Conservation (phyloP, 2,797 vertebrate species). For the Glyptemys insculpta region DNA sequence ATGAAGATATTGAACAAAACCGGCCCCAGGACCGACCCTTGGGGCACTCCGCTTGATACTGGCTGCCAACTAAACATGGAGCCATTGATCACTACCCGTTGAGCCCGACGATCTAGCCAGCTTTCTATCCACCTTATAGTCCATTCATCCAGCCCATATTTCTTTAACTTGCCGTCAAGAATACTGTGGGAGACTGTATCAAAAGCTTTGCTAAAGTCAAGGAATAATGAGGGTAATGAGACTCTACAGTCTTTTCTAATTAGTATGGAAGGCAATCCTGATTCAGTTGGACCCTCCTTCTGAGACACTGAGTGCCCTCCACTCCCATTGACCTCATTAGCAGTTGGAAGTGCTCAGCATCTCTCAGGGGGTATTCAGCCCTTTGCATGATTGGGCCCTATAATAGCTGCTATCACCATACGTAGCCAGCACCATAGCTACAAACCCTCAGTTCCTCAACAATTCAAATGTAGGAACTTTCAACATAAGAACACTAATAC, state of each 20-base stretch:
- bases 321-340: not conserved
- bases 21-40: no score
- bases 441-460: not conserved
- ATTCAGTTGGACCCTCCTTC: not conserved
- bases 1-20: no score
- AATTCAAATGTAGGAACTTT: not conserved
- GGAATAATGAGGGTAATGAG: not conserved
- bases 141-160: no score
- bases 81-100: no score
- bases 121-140: no score
- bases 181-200: no score
- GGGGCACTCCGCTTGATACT: no score
- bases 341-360: not conserved
- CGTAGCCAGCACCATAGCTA: accelerated
- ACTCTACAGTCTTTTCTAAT: not conserved
- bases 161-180: no score
- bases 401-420: not conserved
- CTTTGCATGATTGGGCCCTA: not conserved
- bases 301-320: not conserved
- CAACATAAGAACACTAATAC: not conserved
- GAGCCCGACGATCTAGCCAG: no score
- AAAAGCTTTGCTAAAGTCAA: no score
- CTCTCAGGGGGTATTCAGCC: not conserved
- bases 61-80: no score
- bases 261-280: not conserved